Evolutionary conservation across 2,888 invertebrate genomes (phyloP), one percentile per base, ranked within the genome.

Genomic region (Sthenelais limicola): DNA sequence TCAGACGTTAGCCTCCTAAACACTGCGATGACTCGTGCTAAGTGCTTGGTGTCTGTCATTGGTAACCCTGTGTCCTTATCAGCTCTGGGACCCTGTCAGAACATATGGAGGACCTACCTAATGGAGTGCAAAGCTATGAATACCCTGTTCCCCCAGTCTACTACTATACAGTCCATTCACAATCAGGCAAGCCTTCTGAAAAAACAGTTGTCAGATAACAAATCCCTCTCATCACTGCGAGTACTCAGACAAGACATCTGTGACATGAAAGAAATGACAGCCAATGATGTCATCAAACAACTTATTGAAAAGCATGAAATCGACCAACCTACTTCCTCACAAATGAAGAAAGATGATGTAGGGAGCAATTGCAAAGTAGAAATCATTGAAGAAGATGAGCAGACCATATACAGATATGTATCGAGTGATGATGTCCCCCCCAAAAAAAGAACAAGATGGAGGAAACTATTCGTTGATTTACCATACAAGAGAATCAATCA

Each of bases 11-110:
- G 84, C 70, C 79, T 86, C 21, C 76, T 86, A 21, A 86, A 86
- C 77, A 86, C 86, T 3, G 86, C 85, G 2, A 73, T 86, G 28
- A 85, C 86, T 0, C 73, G 86, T 43, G 83, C 86, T n/a, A 81
- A 85, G 77, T 84, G 83, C 0, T 76, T 82, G 38, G 82, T 86
- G 15, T 82, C 81, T 38, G 82, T 83, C 26, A 81, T 85, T 9
- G 85, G 85, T 12, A 83, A 85, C 70, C 83, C 84, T 7, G 80
- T 83, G 2, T 83, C 82, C 28, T 76, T 85, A 49, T 83, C 83
- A 76, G 79, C 81, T 4, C 77, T 84, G 1, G 85, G 85, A n/a
- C 81, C 83, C 35, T 84, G 84, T 76, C 9, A 58, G 52, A 54
- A 43, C 26, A 71, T 74, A 0, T 76, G 76, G 76, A 66, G 35